phyloP scores from a whole-genome alignment of 2,888 invertebrate genomes.

The Xestia sexstrigata region DNA sequence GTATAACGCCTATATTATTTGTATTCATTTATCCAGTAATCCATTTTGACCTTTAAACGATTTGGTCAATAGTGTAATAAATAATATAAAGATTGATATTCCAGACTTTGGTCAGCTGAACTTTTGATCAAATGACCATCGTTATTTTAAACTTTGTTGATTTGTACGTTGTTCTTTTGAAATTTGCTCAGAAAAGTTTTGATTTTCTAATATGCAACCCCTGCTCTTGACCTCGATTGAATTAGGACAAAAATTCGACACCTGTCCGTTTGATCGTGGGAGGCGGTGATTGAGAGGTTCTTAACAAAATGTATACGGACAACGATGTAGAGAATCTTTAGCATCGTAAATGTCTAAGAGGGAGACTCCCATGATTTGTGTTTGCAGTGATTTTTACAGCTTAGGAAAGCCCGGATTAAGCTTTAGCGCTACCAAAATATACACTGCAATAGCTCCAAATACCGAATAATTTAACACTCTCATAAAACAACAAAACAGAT shows the following conservation, averaged over 20 bases:
- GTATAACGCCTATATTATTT: too few relatives aligned
- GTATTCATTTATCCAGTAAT: too few relatives aligned
- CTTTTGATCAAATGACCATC: too few relatives aligned
- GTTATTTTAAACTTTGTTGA: too few relatives aligned
- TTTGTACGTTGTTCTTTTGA: too few relatives aligned
- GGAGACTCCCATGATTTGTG: not conserved
- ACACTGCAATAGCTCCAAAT: not conserved
- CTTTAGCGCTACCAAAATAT: not conserved
- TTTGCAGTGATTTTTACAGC: not conserved
- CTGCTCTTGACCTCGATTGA: too few relatives aligned
- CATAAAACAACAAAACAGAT: constrained; percentile 1
- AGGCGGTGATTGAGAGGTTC: not conserved
- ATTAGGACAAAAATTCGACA: not conserved
- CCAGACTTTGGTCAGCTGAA: too few relatives aligned
- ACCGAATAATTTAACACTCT: constrained; percentile 3
- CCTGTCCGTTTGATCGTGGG: not conserved
- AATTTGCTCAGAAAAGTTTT: too few relatives aligned
- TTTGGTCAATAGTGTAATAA: too few relatives aligned
- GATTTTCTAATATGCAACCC: too few relatives aligned
- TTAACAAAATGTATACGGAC: not conserved
- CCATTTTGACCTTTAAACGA: too few relatives aligned
- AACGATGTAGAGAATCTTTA: not conserved
- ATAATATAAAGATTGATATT: too few relatives aligned
- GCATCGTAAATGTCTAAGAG: not conserved
- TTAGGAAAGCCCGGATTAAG: not conserved